These are phyloP conservation scores for Callithrix jacchus DNA, from an alignment of 2,113 vertebrate genomes.

Conservation along the genomic window DNA sequence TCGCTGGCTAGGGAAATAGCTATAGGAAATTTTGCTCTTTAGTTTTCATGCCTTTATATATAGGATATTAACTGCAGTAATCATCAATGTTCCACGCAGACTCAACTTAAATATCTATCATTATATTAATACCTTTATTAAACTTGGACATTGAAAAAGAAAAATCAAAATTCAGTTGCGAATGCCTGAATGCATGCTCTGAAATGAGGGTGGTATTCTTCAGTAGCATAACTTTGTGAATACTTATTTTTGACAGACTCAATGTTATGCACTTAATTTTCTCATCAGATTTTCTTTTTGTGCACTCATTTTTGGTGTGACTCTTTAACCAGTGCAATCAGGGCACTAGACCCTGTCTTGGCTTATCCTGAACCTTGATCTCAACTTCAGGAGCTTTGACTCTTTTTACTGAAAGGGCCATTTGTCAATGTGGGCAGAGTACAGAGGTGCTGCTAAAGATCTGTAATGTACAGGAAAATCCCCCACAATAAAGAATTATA, in stretches of 20 bases:
- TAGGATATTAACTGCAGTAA: neutral
- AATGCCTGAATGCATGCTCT: neutral
- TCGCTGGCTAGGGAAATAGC: neutral
- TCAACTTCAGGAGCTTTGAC: neutral
- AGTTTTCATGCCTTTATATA: neutral
- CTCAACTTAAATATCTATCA: neutral
- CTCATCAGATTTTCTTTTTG: neutral
- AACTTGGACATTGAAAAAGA: neutral
- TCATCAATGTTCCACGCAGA: neutral
- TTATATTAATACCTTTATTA: neutral
- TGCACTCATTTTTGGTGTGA: neutral
- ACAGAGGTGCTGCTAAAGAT: neutral
- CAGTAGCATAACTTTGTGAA: neutral
- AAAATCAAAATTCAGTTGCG: neutral
- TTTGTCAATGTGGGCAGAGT: neutral
- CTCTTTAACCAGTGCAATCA: neutral
- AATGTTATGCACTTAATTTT: neutral
- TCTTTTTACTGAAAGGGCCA: accelerated
- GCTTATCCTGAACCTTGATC: neutral
- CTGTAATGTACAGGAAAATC: accelerated
- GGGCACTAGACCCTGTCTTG: neutral
- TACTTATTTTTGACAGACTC: neutral
- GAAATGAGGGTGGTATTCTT: neutral
- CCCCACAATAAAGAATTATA: neutral
- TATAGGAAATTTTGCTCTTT: too few relatives aligned